phyloP scores from a whole-genome alignment of 2,888 invertebrate genomes.

The Cordylochernes scorpioides region DNA sequence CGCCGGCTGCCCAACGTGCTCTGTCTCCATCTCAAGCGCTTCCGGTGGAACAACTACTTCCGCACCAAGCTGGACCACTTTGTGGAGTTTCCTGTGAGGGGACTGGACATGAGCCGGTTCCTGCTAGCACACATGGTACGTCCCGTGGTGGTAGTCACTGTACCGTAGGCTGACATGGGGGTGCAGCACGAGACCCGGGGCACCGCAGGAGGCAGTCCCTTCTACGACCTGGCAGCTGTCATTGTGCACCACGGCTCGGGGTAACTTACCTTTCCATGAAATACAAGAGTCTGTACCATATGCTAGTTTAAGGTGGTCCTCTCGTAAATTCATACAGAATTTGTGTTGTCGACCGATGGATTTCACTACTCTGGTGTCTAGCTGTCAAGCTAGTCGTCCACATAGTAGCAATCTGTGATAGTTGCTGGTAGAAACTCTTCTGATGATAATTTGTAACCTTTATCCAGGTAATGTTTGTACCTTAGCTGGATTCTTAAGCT shows the following conservation, averaged over 20 bases:
- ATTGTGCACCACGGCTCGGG: slow-evolving; percentile 56
- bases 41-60: slow-evolving; percentile 51
- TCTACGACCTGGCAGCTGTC: slow-evolving; percentile 51
- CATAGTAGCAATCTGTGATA: too few species aligned
- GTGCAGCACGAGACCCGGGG: slow-evolving; percentile 34
- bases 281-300: too few species aligned
- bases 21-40: slow-evolving; percentile 53
- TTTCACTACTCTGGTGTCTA: too few species aligned
- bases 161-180: not conserved
- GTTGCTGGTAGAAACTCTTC: too few species aligned
- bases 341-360: too few species aligned
- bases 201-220: slow-evolving; percentile 32
- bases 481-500: too few species aligned
- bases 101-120: slow-evolving; percentile 49
- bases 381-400: too few species aligned
- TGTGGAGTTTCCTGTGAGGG: slow-evolving; percentile 44
- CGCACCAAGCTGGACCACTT: slow-evolving; percentile 49
- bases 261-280: too few species aligned
- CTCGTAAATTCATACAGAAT: too few species aligned
- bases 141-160: slow-evolving; percentile 1
- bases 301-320: too few species aligned
- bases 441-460: too few species aligned
- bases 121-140: slow-evolving; percentile 33
- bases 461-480: too few species aligned
- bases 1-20: slow-evolving; percentile 49